Percentiles rank a stretch among this genome's conserved stretches.
Evolutionary conservation across 2,888 invertebrate species (phyloP).

Genomic region (Philaethria dido): DNA sequence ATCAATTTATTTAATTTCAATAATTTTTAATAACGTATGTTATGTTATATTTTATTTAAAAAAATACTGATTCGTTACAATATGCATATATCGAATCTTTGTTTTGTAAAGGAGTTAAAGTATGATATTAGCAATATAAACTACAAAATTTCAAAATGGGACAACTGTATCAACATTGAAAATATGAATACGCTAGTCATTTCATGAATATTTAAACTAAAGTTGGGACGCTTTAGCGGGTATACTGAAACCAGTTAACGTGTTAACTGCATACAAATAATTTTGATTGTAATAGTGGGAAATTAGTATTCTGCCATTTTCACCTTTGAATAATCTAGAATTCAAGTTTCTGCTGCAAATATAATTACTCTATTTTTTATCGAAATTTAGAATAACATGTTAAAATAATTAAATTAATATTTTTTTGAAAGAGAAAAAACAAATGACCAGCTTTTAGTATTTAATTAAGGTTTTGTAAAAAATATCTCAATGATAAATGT

Average conservation of each 20-base stretch:
- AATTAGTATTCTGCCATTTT: neutral
- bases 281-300: neutral
- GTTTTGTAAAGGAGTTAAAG: neutral
- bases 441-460: too few relatives aligned
- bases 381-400: too few relatives aligned
- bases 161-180: slow-evolving; percentile 9
- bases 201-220: slow-evolving; percentile 17
- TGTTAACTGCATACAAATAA: slow-evolving; percentile 10
- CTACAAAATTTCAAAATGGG: slow-evolving; percentile 3
- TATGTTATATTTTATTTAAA: too few relatives aligned
- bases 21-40: too few relatives aligned
- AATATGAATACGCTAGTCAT: slow-evolving; percentile 7
- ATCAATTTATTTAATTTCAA: too few relatives aligned
- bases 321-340: neutral
- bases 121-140: neutral
- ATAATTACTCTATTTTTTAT: neutral
- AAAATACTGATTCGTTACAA: too few relatives aligned
- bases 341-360: neutral
- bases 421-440: too few relatives aligned
- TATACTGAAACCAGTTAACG: neutral
- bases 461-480: too few relatives aligned
- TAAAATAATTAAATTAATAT: too few relatives aligned
- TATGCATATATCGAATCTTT: too few relatives aligned
- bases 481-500: too few relatives aligned
- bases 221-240: neutral